phyloP scores from a whole-genome alignment of 2,113 vertebrate species.

The Probosciger aterrimus region DNA sequence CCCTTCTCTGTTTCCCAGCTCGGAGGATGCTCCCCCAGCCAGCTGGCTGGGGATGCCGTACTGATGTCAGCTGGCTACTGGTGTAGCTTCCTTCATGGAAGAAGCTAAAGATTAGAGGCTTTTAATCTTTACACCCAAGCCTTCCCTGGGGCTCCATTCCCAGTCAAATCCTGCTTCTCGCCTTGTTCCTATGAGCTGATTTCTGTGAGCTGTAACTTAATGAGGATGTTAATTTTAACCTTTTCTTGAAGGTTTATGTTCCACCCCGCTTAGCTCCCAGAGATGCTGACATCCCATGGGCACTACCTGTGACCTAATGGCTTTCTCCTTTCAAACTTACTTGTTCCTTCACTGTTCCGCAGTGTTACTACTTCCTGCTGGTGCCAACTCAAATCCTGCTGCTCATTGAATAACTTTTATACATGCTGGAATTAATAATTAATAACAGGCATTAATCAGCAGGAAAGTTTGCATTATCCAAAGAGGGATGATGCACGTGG shows the following conservation, averaged over 20 bases:
- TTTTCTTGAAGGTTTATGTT: constrained; percentile 18
- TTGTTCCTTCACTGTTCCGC: background rate
- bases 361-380: background rate
- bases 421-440: background rate
- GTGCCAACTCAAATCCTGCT: background rate
- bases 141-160: background rate
- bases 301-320: background rate
- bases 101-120: background rate
- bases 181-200: background rate
- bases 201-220: constrained; percentile 12
- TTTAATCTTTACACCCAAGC: background rate
- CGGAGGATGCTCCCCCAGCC: background rate
- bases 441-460: background rate
- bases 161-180: background rate
- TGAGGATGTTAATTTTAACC: constrained; percentile 46
- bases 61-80: background rate
- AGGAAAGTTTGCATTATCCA: background rate
- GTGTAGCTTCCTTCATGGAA: background rate
- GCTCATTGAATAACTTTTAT: background rate
- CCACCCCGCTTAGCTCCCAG: background rate
- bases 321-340: background rate
- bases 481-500: background rate
- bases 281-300: background rate
- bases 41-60: background rate
- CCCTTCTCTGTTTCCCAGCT: background rate